Conservation (phyloP, 2,797 vertebrate genomes). For the Ctenochaetus hawaiiensis region DNA sequence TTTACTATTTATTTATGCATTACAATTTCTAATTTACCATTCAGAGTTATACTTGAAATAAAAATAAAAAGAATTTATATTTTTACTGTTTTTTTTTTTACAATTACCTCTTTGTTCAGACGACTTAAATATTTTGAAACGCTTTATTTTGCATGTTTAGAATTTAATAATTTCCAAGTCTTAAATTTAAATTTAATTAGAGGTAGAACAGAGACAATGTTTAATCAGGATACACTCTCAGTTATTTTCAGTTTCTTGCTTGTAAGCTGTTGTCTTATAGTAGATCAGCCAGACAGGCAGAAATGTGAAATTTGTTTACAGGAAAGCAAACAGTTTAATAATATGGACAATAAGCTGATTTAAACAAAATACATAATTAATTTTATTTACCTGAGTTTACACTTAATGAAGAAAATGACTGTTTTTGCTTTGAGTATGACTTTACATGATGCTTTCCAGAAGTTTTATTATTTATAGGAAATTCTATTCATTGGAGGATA, state of each 20-base stretch:
- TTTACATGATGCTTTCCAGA: neutral
- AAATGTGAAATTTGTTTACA: neutral
- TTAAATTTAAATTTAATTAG: neutral
- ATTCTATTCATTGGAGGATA: neutral
- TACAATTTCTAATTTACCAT: neutral
- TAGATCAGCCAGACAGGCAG: neutral
- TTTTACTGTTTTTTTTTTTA: too few species aligned
- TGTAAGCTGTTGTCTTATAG: neutral
- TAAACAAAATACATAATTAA: neutral
- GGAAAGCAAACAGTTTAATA: neutral
- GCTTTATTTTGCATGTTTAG: neutral
- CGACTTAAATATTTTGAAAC: neutral
- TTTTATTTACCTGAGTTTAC: neutral
- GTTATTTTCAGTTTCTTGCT: conserved; percentile 7
- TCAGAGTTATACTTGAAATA: neutral
- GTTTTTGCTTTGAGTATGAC: neutral
- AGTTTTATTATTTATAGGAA: neutral
- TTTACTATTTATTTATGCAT: neutral
- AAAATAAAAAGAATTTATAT: neutral
- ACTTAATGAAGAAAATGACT: neutral
- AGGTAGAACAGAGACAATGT: neutral
- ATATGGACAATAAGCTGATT: neutral
- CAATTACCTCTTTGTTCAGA: too few species aligned
- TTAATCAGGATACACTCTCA: neutral
- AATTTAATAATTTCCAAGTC: neutral